Evolutionary conservation across 2,113 vertebrate species (phyloP), one percentile per base, ranked within the genome.

Genomic region (Lepidothrix coronata): DNA sequence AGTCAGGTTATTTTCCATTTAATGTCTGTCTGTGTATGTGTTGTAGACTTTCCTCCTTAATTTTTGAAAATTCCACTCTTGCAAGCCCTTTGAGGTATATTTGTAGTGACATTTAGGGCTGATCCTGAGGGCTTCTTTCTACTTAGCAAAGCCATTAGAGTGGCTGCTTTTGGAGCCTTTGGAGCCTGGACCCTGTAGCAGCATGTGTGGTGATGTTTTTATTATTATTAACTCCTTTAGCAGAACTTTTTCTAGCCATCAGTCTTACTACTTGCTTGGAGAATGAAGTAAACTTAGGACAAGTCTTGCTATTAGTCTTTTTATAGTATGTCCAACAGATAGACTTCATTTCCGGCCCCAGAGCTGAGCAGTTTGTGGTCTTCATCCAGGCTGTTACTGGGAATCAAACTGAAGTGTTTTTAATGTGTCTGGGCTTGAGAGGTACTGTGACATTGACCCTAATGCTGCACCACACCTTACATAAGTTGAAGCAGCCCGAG

Each of bases 71-170:
- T 65, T 65, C 49, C 10, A 0, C 66, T 84, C 48, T 77, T 77
- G 49, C 5, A 55, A 73, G 68, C 51, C 44, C n/a, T 84, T 80
- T 93, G 75, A 86, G 79, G 59, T 93, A 63, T 55, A 54, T 86
- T 84, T 83, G 51, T 90, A 63, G 43, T 88, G 88, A 92, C 79
- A 46, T 90, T 65, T 58, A 73, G 63, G 83, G 88, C 88, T 94
- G 20, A 71, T 92, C 79, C 85, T 73, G 46, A 84, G 72, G 86
- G 63, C 46, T 88, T 55, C 76, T 70, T 95, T 88, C 59, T 91
- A 12, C 75, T 86, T 88, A 80, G 23, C 54, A 66, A 68, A 67
- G 51, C 48, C 61, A 70, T 90, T 94, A 80, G 66, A 84, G 75
- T 46, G 73, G 37, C 63, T 83, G 18, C 41, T 91, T 88, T 43